These are phyloP conservation scores for Heteronetta atricapilla DNA, from an alignment of 2,113 vertebrate genomes.

Conservation along the genomic window DNA sequence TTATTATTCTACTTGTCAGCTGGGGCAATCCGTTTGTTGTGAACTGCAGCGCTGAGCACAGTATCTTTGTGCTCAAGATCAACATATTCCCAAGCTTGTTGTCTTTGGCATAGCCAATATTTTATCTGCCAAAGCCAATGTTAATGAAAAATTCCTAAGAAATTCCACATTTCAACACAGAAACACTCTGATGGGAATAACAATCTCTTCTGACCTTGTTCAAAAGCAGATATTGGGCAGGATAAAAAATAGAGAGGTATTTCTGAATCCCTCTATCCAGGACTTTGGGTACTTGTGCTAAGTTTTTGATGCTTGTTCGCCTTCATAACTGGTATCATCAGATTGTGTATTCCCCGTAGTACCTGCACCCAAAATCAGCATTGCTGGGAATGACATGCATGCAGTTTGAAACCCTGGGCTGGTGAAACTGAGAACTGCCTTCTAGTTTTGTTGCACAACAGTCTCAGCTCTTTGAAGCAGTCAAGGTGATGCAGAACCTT, in stretches of 20 bases:
- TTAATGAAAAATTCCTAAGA: slow-evolving; percentile 74
- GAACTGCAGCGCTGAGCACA: neutral
- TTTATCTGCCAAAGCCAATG: slow-evolving; percentile 66
- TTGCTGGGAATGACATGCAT: neutral
- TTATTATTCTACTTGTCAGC: neutral
- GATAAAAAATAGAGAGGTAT: neutral
- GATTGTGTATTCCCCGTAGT: neutral
- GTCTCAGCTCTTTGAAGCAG: neutral
- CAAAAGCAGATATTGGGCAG: neutral
- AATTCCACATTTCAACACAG: slow-evolving; percentile 60
- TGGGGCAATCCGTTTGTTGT: neutral
- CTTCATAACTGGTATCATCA: neutral
- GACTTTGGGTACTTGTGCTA: neutral
- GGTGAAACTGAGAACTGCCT: neutral
- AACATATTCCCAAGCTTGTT: slow-evolving; percentile 62
- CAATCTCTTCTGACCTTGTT: neutral
- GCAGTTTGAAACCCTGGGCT: neutral
- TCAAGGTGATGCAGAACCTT: neutral
- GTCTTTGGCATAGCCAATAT: slow-evolving; percentile 59
- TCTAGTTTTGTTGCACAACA: neutral
- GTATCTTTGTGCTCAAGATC: neutral
- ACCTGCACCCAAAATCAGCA: neutral
- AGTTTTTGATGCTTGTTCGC: neutral
- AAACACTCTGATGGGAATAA: slow-evolving; percentile 39
- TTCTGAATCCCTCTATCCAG: neutral